Evolutionary conservation across 2,113 vertebrate species (phyloP).

Genomic region (Platichthys flesus): DNA sequence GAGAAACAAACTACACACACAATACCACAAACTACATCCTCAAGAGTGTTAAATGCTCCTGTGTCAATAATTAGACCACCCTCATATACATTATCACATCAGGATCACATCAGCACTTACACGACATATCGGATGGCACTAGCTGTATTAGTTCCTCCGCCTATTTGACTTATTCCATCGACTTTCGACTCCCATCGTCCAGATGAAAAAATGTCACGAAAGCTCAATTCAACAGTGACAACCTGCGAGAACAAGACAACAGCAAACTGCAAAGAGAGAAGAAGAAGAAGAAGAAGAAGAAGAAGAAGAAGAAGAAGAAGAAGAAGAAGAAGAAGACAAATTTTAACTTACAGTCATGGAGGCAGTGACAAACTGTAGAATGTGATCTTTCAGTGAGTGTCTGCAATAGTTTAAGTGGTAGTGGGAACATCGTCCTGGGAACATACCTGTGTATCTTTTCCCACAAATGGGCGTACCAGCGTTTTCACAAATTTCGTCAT

Average conservation of each 20-base stretch:
- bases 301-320: background rate
- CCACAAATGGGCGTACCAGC: slow-evolving; percentile 43
- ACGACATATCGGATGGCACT: slow-evolving; percentile 53
- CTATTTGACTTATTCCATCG: fast-evolving
- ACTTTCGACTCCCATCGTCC: background rate
- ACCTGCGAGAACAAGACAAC: slow-evolving; percentile 58
- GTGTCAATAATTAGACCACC: no score
- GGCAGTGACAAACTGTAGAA: background rate
- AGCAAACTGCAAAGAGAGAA: slow-evolving; percentile 78
- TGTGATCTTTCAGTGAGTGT: no score
- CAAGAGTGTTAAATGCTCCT: no score
- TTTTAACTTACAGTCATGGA: background rate
- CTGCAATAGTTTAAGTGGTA: background rate
- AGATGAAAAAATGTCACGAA: slow-evolving; percentile 8
- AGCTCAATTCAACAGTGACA: background rate
- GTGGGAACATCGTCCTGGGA: background rate
- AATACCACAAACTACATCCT: no score
- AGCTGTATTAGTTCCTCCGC: slow-evolving; percentile 27
- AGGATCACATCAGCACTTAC: slow-evolving; percentile 56
- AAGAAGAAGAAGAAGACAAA: no score
- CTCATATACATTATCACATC: background rate
- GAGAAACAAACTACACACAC: no score
- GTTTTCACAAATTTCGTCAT: slow-evolving; percentile 76
- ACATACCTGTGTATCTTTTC: slow-evolving; percentile 52
- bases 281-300: background rate